Percentiles rank a stretch among this genome's conserved stretches.
Evolutionary conservation across 2,888 invertebrate species (phyloP).

Genomic region (Eupithecia subumbrata): DNA sequence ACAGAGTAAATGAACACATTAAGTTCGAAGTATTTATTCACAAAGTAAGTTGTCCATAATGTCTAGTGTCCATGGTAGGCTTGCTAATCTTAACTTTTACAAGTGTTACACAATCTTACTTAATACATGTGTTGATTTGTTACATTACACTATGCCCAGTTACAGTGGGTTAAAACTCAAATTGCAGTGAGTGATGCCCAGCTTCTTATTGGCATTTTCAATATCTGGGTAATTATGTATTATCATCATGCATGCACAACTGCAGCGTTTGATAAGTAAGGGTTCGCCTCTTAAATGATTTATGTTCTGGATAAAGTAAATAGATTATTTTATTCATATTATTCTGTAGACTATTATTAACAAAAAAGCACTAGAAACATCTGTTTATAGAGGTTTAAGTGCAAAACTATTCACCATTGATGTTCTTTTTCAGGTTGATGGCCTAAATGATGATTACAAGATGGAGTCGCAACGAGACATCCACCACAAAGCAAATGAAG

Average conservation of each 20-base stretch:
- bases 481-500: slow-evolving; percentile 97
- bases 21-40: slow-evolving; percentile 99
- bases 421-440: slow-evolving; percentile 89
- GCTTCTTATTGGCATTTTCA: background rate
- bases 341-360: background rate
- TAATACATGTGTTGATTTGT: background rate
- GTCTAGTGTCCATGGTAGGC: background rate
- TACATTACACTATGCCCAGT: background rate
- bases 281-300: background rate
- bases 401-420: background rate
- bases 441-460: slow-evolving; percentile 98
- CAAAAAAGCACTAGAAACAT: no score
- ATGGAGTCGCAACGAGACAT: slow-evolving; percentile 99
- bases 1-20: slow-evolving; percentile 97
- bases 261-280: background rate
- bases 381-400: no score
- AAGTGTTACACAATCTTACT: background rate
- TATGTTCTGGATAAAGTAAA: background rate
- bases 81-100: background rate
- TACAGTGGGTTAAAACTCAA: background rate
- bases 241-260: background rate
- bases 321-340: background rate
- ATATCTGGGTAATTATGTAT: slow-evolving; percentile 7
- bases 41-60: slow-evolving; percentile 84
- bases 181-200: background rate